These are phyloP conservation scores for Drosophila diplacantha DNA, from an alignment of 2,888 invertebrate genomes.

Conservation along the genomic window DNA sequence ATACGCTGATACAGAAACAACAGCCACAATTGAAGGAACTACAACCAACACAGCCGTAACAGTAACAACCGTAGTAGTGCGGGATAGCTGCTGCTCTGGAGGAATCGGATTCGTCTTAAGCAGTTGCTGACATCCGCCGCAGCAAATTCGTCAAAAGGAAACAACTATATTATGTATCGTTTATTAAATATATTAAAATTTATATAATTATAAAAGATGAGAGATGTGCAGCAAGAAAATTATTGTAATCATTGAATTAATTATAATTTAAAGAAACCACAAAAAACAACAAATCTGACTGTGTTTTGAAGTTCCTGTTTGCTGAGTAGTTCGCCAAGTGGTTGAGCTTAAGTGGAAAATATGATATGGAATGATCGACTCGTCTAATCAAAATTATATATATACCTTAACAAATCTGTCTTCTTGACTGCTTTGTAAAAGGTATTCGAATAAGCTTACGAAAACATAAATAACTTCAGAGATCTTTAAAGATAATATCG, in stretches of 20 bases:
- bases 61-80: conserved; percentile 47
- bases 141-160: conserved; percentile 68
- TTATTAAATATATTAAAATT: conserved; percentile 78
- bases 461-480: neutral
- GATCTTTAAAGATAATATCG: neutral
- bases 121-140: conserved; percentile 55
- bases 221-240: conserved; percentile 69
- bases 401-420: neutral
- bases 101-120: conserved; percentile 43
- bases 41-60: conserved; percentile 60
- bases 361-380: too few species aligned
- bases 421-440: neutral
- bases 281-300: conserved; percentile 20
- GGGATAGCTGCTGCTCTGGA: conserved; percentile 44
- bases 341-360: too few species aligned
- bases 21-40: conserved; percentile 38
- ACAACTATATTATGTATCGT: conserved; percentile 75
- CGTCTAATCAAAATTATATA: neutral
- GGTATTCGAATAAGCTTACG: neutral
- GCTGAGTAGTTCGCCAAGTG: too few species aligned
- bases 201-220: conserved; percentile 76
- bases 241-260: conserved; percentile 77
- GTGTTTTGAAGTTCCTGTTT: neutral
- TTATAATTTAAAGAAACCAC: conserved; percentile 71
- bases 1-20: conserved; percentile 45